Percentiles rank a stretch among this genome's conserved stretches.
Conservation (phyloP, 1,140 invertebrate genomes). For the Antheraea pernyi region DNA sequence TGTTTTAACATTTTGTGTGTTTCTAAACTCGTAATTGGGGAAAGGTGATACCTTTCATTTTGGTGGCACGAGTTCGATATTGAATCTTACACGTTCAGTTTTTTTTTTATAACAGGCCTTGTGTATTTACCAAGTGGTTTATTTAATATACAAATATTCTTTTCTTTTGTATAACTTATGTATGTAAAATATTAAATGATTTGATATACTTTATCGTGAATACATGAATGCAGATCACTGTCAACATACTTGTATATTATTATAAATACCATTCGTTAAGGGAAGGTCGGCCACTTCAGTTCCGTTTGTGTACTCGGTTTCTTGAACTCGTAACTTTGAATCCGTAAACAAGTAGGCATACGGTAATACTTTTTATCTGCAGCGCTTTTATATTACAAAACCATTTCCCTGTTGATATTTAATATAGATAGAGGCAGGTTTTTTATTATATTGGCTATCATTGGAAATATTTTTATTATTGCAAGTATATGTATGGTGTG, state of each 20-base stretch:
- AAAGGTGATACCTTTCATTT: background rate
- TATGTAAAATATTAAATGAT: conserved; percentile 19
- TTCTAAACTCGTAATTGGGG: background rate
- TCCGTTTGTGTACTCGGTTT: conserved; percentile 37
- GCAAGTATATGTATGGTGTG: no score
- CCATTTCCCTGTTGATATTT: background rate
- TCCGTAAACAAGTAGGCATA: conserved; percentile 18
- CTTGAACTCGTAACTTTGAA: conserved; percentile 33
- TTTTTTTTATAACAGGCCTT: no score
- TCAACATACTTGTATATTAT: conserved; percentile 12
- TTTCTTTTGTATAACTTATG: no score
- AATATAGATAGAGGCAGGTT: background rate
- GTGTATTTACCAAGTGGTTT: no score
- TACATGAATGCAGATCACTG: conserved; percentile 1
- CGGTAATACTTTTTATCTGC: conserved; percentile 10
- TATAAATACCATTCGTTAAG: conserved; percentile 11
- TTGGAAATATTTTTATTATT: no score
- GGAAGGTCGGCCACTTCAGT: conserved; percentile 30
- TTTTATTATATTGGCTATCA: background rate
- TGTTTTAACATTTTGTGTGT: background rate
- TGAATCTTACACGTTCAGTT: background rate
- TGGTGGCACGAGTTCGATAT: background rate
- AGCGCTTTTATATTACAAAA: conserved; percentile 6
- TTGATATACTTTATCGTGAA: background rate
- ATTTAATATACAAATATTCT: background rate